phyloP scores from a whole-genome alignment of 2,113 vertebrate species.

The Apistogramma diplotaenia region DNA sequence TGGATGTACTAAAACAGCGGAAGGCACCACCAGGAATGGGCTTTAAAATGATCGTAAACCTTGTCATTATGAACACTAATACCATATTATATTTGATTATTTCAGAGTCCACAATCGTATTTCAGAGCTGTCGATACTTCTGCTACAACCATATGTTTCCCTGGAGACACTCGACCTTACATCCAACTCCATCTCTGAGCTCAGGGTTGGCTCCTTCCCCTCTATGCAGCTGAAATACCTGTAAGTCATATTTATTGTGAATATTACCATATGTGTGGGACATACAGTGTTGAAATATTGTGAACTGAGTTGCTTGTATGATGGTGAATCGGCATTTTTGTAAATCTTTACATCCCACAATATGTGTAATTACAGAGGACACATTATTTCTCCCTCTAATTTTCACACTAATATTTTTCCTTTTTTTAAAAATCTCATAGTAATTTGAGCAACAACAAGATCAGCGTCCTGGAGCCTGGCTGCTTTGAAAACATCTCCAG shows the following conservation, averaged over 20 bases:
- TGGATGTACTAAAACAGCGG: not conserved
- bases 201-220: conserved; percentile 74
- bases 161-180: conserved; percentile 75
- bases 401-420: conserved; percentile 19
- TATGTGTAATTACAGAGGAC: not conserved
- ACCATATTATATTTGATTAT: not conserved
- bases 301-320: not conserved
- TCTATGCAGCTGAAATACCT: conserved; percentile 76
- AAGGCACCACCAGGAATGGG: not conserved
- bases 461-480: conserved; percentile 88
- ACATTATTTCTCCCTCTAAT: not conserved
- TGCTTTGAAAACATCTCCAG: conserved; percentile 95
- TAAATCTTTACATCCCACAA: not conserved
- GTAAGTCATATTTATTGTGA: conserved; percentile 41
- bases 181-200: conserved; percentile 73
- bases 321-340: not conserved
- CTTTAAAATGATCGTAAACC: not conserved
- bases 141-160: conserved; percentile 67
- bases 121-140: conserved; percentile 65
- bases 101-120: conserved; percentile 75
- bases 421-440: conserved; percentile 67
- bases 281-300: not conserved
- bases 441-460: conserved; percentile 96
- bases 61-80: not conserved
- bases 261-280: not conserved